A percentile compares a stretch with the other conserved stretches of the same genome.
phyloP scores from a whole-genome alignment of 2,888 invertebrate species.

The Pimpla rufipes region DNA sequence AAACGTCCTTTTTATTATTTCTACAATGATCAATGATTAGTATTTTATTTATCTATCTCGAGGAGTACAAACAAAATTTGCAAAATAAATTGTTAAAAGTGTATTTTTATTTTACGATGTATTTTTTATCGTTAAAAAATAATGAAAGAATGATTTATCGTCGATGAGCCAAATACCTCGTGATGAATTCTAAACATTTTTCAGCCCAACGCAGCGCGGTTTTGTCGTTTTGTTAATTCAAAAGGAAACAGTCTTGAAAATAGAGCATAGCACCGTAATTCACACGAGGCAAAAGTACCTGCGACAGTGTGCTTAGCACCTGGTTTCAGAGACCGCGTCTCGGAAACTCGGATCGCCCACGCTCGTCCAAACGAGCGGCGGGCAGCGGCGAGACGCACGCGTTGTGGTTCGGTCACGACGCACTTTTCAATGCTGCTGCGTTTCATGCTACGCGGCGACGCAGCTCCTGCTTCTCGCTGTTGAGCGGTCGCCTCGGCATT shows the following conservation, averaged over 20 bases:
- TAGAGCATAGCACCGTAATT: constrained; percentile 5
- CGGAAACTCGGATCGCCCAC: constrained; percentile 35
- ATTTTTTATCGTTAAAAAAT: no score
- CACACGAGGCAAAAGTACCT: constrained; percentile 25
- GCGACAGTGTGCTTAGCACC: constrained; percentile 34
- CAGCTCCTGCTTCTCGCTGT: background rate
- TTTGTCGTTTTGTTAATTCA: background rate
- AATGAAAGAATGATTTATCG: background rate
- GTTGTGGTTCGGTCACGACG: constrained; percentile 75
- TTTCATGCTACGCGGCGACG: constrained; percentile 61
- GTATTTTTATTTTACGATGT: no score
- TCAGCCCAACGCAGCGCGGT: background rate
- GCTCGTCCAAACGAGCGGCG: background rate
- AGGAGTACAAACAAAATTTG: no score
- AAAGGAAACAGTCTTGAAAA: constrained; percentile 40
- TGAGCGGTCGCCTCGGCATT: constrained; percentile 70
- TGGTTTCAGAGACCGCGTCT: constrained; percentile 28
- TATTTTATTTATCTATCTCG: no score
- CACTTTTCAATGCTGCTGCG: constrained; percentile 75
- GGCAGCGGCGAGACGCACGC: constrained; percentile 6
- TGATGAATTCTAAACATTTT: background rate
- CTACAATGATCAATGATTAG: no score
- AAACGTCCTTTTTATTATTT: no score
- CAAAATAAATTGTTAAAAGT: no score
- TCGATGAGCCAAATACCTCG: background rate